phyloP scores from a whole-genome alignment of 2,797 vertebrate genomes.

The Sorex maritimensis region DNA sequence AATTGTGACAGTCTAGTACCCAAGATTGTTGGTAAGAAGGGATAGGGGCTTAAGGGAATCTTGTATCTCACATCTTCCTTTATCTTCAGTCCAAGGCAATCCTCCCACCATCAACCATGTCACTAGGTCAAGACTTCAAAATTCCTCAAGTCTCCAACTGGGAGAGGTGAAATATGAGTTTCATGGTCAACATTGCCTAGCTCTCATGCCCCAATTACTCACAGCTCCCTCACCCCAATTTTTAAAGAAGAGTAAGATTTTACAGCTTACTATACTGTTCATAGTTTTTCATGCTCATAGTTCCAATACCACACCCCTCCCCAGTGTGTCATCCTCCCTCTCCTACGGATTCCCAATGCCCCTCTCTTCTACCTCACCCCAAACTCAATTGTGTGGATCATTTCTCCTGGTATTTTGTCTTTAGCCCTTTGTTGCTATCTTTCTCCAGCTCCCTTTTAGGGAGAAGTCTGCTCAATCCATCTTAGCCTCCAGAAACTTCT shows the following conservation, averaged over 20 bases:
- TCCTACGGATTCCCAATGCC: too few species aligned
- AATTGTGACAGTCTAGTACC: not conserved
- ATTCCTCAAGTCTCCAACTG: not conserved
- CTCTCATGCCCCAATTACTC: not conserved
- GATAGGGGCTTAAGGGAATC: not conserved
- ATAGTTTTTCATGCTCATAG: too few species aligned
- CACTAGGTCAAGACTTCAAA: slow-evolving; percentile 22
- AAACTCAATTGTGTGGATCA: too few species aligned
- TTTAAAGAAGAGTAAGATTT: too few species aligned
- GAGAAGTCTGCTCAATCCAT: not conserved
- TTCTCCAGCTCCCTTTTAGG: not conserved
- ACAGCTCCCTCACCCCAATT: not conserved
- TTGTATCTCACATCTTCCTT: not conserved
- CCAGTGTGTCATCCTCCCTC: not conserved
- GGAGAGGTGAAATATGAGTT: not conserved
- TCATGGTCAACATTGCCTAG: not conserved
- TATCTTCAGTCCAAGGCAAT: not conserved
- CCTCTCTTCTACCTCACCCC: too few species aligned
- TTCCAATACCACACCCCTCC: not conserved
- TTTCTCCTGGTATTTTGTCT: too few species aligned
- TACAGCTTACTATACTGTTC: too few species aligned
- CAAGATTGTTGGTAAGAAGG: not conserved
- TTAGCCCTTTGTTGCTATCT: too few species aligned
- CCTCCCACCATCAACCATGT: not conserved
- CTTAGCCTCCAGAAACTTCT: slow-evolving; percentile 55